phyloP scores from a whole-genome alignment of 2,113 vertebrate genomes.

The Talpa occidentalis region DNA sequence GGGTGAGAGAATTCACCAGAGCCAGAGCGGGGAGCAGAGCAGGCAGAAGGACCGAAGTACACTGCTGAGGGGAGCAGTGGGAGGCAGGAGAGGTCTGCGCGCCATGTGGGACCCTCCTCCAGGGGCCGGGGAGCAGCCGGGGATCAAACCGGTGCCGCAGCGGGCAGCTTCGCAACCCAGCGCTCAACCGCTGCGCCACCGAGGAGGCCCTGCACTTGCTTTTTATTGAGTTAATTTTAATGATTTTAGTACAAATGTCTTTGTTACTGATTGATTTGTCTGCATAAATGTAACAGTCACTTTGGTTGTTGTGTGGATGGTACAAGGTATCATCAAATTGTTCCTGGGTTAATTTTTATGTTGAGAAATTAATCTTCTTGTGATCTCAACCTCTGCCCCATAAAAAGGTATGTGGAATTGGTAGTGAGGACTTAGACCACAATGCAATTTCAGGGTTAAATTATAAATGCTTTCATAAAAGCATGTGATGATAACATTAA shows the following conservation, averaged over 20 bases:
- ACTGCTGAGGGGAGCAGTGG: too few relatives aligned
- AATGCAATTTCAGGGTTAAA: constrained; percentile 22
- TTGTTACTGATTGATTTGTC: constrained; percentile 8
- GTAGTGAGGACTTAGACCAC: not conserved
- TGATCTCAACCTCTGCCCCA: not conserved
- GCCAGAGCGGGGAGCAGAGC: too few relatives aligned
- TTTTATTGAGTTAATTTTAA: constrained; percentile 50
- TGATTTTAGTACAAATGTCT: constrained; percentile 5
- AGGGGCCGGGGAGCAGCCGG: too few relatives aligned
- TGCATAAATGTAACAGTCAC: not conserved
- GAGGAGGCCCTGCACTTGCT: constrained; percentile 51
- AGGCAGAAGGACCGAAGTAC: too few relatives aligned
- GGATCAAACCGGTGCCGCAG: too few relatives aligned
- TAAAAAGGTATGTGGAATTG: not conserved
- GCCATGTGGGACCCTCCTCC: too few relatives aligned
- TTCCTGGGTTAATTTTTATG: constrained; percentile 15
- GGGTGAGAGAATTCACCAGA: too few relatives aligned
- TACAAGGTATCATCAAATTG: not conserved
- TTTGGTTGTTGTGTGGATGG: not conserved
- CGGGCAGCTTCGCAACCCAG: too few relatives aligned
- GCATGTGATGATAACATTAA: constrained; percentile 17
- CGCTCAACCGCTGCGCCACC: too few relatives aligned
- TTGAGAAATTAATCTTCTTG: not conserved
- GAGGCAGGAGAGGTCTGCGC: too few relatives aligned
- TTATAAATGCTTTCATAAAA: constrained; percentile 8